phyloP scores from a whole-genome alignment of 2,888 invertebrate species.

The Volucella bombylans region DNA sequence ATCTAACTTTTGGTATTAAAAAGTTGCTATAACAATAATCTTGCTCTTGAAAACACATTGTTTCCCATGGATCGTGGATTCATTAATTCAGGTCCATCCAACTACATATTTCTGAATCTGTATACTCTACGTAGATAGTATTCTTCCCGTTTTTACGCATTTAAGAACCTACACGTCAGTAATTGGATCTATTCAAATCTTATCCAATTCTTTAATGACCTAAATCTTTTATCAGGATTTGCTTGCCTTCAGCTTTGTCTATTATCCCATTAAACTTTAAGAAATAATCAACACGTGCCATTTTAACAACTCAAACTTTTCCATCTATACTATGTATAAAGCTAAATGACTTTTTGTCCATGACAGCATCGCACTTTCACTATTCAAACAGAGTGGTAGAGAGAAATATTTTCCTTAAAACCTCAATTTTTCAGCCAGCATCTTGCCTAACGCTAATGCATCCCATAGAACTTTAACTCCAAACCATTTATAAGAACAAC shows the following conservation, averaged over 20 bases:
- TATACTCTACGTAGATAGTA: too few relatives aligned
- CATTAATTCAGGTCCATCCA: too few relatives aligned
- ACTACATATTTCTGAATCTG: too few relatives aligned
- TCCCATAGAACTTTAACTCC: conserved; percentile 22
- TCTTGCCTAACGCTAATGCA: conserved; percentile 19
- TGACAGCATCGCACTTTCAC: not conserved
- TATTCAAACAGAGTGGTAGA: not conserved
- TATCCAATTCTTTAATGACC: not conserved
- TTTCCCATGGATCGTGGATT: too few relatives aligned
- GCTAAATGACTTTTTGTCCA: conserved; percentile 3
- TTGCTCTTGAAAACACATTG: too few relatives aligned
- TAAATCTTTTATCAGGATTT: not conserved
- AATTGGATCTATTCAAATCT: too few relatives aligned
- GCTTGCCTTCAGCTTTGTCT: not conserved
- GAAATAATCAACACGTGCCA: conserved; percentile 30
- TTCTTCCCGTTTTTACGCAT: too few relatives aligned
- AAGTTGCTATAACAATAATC: too few relatives aligned
- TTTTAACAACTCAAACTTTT: conserved; percentile 25
- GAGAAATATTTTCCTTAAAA: conserved; percentile 1
- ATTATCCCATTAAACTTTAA: not conserved
- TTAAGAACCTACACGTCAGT: too few relatives aligned
- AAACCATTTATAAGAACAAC: conserved; percentile 4
- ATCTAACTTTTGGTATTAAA: too few relatives aligned
- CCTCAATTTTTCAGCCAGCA: conserved; percentile 13
- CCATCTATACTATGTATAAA: not conserved